Percentiles rank a stretch among this genome's conserved stretches.
These are phyloP conservation scores for Pseudomugil gertrudae DNA, from an alignment of 2,797 vertebrate species.

Conservation along the genomic window DNA sequence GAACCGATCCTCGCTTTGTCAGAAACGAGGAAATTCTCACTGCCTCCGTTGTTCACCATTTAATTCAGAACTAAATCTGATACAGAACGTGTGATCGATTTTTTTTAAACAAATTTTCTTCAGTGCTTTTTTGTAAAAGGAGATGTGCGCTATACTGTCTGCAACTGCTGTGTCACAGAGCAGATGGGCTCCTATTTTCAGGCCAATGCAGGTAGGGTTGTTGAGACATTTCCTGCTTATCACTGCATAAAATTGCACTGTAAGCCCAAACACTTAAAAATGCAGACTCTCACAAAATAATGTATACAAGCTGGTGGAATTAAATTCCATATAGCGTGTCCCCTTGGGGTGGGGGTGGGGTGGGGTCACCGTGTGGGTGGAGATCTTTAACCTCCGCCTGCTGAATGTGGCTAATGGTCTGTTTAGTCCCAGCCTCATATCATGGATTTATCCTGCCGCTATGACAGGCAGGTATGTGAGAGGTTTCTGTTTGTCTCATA, in stretches of 20 bases:
- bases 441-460: conserved; percentile 48
- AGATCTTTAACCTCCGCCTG: conserved; percentile 64
- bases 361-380: conserved; percentile 54
- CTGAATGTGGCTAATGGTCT: conserved; percentile 72
- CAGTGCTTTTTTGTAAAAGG: background rate
- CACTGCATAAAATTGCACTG: conserved; percentile 23
- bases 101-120: conserved; percentile 4
- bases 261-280: conserved; percentile 33
- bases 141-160: background rate
- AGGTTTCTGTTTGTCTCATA: conserved; percentile 53
- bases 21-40: conserved; percentile 41
- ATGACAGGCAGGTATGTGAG: conserved; percentile 61
- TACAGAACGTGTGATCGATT: conserved; percentile 1
- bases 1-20: conserved; percentile 45
- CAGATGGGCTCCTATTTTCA: conserved; percentile 32
- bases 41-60: conserved; percentile 4
- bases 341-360: conserved; percentile 29
- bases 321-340: conserved; percentile 39
- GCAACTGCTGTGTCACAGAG: conserved; percentile 8
- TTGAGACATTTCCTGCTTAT: conserved; percentile 31
- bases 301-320: conserved; percentile 34
- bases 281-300: conserved; percentile 32
- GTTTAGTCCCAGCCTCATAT: conserved; percentile 62
- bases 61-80: conserved; percentile 23
- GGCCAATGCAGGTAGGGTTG: conserved; percentile 14